These are phyloP conservation scores for Lobophora halterata DNA, from an alignment of 2,888 invertebrate species.

Conservation along the genomic window DNA sequence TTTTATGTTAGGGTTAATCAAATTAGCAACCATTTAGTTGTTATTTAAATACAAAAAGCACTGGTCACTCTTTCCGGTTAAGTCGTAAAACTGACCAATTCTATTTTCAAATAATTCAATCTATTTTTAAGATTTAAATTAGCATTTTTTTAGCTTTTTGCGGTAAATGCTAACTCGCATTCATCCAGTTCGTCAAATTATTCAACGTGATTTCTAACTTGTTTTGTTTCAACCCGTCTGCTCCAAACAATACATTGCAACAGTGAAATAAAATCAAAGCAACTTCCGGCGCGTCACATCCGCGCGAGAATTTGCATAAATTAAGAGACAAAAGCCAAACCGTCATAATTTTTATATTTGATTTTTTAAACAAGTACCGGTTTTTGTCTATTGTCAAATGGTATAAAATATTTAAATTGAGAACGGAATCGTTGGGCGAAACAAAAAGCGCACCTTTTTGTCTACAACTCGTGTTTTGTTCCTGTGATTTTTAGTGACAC, in stretches of 20 bases:
- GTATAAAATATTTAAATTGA: constrained; percentile 77
- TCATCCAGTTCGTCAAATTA: too few relatives aligned
- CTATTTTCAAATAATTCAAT: too few relatives aligned
- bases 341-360: constrained; percentile 79
- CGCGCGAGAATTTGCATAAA: constrained; percentile 69
- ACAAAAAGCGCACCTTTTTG: constrained; percentile 70
- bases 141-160: too few relatives aligned
- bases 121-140: too few relatives aligned
- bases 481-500: constrained; percentile 30
- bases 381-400: constrained; percentile 74
- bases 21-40: too few relatives aligned
- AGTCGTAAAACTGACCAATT: too few relatives aligned
- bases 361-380: constrained; percentile 80
- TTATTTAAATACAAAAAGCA: too few relatives aligned
- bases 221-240: constrained; percentile 18
- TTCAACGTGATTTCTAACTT: too few relatives aligned
- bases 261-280: constrained; percentile 28
- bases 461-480: constrained; percentile 39
- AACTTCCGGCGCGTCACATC: constrained; percentile 50
- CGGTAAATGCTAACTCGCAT: too few relatives aligned
- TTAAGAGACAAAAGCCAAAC: constrained; percentile 68
- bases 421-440: constrained; percentile 74
- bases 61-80: too few relatives aligned
- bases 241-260: constrained; percentile 35
- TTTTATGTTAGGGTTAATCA: too few relatives aligned